Evolutionary conservation across 2,113 vertebrate species (phyloP), one percentile per base, ranked within the genome.

Genomic region (Oncorhynchus nerka): DNA sequence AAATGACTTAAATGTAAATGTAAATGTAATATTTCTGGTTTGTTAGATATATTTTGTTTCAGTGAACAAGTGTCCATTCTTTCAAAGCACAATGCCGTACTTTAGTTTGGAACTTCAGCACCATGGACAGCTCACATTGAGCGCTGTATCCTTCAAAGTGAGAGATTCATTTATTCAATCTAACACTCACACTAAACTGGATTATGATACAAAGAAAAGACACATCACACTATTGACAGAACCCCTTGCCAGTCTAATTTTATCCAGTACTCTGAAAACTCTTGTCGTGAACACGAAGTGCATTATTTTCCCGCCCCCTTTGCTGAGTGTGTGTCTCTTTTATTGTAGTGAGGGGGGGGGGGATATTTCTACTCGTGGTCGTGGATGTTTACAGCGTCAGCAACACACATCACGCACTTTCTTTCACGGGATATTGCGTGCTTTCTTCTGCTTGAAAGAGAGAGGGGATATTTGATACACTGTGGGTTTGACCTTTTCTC

Each of bases 211-310:
- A 22, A 64, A 24, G 12, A 24, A 57, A 20, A 20, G 1, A 19
- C 16, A 57, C 55, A 5, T 57, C 59, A 62, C 19, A 62, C 15
- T 55, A 19, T 55, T 55, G 51, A 67, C 1, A 13, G 0, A 26
- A 64, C 30, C 24, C 32, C 16, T 7, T 20, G 26, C 19, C 11
- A 32, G 16, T 32, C 5, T 26, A 5, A 22, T 55, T 55, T 4
- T 4, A 68, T 68, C 66, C 66, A 32, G 59, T 16, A 62, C 26
- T 68, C 66, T 68, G 66, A 34, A 68, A 68, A 68, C 32, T 45
- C 32, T 67, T 67, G 65, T 67, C 20, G 8, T n/a, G 67, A 68
- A 32, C 32, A 20, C 2, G 30, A 39, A 32, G 30, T 45, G 20
- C 7, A 19, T 16, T 2, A 20, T 19, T 34, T 34, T 28, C 19